phyloP scores from a whole-genome alignment of 2,797 vertebrate species.

The Lates japonicus region DNA sequence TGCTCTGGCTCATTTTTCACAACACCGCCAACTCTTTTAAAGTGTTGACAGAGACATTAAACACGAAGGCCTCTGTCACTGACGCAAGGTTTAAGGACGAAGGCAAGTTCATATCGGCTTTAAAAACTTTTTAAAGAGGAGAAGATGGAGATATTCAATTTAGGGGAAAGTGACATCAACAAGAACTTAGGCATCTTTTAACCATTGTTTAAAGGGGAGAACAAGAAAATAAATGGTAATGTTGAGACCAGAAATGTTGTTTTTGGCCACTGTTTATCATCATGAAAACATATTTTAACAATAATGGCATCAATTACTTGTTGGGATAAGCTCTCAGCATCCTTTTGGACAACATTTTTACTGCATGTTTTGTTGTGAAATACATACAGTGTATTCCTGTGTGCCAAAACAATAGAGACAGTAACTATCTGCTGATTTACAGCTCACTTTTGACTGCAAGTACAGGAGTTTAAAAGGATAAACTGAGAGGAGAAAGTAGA shows the following conservation, averaged over 20 bases:
- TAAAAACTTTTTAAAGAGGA: neutral
- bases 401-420: neutral
- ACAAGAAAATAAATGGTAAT: neutral
- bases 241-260: neutral
- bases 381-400: conserved; percentile 10
- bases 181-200: conserved; percentile 8
- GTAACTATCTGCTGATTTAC: conserved; percentile 28
- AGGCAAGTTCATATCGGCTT: conserved; percentile 21
- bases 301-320: conserved; percentile 7
- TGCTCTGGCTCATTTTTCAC: conserved; percentile 79
- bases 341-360: neutral
- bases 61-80: conserved; percentile 65
- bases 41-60: conserved; percentile 82
- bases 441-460: conserved; percentile 29
- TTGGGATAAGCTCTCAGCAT: conserved; percentile 17
- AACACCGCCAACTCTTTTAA: conserved; percentile 74
- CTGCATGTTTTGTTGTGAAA: neutral
- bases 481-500: conserved; percentile 40
- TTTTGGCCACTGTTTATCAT: conserved; percentile 14
- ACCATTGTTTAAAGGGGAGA: neutral
- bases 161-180: neutral
- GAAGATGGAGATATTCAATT: conserved; percentile 8
- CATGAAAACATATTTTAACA: conserved; percentile 1
- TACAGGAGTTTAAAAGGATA: conserved; percentile 45
- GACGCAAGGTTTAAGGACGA: conserved; percentile 36